Base-by-base conservation (phyloP, 2,797 vertebrate genomes). In the Pipistrellus nathusii region DNA sequence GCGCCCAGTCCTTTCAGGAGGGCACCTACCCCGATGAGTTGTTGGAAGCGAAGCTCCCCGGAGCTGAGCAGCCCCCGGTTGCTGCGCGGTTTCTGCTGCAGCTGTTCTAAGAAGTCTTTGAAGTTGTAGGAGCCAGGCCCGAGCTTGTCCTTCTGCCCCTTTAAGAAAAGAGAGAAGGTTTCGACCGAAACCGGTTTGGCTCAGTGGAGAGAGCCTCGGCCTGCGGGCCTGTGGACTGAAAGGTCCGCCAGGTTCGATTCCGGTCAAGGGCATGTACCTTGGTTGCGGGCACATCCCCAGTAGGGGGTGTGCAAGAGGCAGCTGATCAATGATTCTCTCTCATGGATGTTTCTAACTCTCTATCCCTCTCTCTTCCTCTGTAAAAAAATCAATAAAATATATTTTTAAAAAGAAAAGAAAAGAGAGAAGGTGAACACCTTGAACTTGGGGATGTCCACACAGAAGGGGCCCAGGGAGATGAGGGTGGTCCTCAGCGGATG, bases 51-150 rank as follows among this genome's bases (percentile, higher is more conserved):
- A 41, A 44, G 30, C 83, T 98, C 98, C 91, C 97, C 97, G 0
- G 97, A 97, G 77, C 97, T 90, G 7, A 98, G 98, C 80, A 98
- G 95, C 6, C 98, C 98, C 59, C 95, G 90, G 14, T 83, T 96
- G 80, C 98, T 98, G 44, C 82, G 48, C 0, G 98, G 98, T 48
- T 97, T 97, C 30, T 97, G 93, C 55, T 97, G 95, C 75, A 98
- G 82, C 84, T 97, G 64, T 71, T 98, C 95, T 78, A 98, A 93
- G 87, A 99, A 98, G 96, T 97, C 97, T 89, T 90, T 97, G 44
- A 97, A 86, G 32, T 97, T 96, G 89, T 98, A 98, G 5, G 88
- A 98, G 27, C 98, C 98, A 0, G 98, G 98, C 4, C 98, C 98
- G 85, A 98, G 92, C 66, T 94, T 97, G 23, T 96, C 94, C 68